Conservation (phyloP, 2,113 vertebrate genomes). For the Oophaga pumilio region DNA sequence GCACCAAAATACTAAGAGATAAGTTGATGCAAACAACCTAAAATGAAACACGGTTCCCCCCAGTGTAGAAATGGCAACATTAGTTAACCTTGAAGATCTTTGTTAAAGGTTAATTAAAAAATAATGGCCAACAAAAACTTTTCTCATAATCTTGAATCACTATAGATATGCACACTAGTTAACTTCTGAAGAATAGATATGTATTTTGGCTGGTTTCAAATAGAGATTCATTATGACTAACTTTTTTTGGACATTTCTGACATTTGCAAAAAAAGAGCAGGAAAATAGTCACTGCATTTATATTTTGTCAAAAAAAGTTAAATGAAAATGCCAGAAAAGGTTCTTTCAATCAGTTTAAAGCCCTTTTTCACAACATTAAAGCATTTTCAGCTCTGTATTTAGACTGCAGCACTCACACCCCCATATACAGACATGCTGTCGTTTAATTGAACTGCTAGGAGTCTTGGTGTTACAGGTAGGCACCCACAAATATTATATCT, state of each 20-base stretch:
- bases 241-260: not conserved
- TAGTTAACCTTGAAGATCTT: not conserved
- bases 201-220: not conserved
- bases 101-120: not conserved
- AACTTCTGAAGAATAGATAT: not conserved
- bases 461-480: too few species aligned
- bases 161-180: not conserved
- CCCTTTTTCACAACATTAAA: not conserved
- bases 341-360: not conserved
- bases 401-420: too few species aligned
- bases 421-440: too few species aligned
- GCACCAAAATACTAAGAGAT: not conserved
- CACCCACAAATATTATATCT: too few species aligned
- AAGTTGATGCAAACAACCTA: not conserved
- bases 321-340: too few species aligned
- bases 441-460: too few species aligned
- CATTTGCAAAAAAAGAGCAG: not conserved
- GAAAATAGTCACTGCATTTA: too few species aligned
- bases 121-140: not conserved
- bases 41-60: not conserved
- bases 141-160: not conserved
- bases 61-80: not conserved
- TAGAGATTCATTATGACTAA: not conserved
- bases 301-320: too few species aligned
- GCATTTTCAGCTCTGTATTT: too few species aligned